A percentile compares a stretch with the other conserved stretches of the same genome.
phyloP scores from a whole-genome alignment of 2,113 vertebrate genomes.

The Cairina moschata region DNA sequence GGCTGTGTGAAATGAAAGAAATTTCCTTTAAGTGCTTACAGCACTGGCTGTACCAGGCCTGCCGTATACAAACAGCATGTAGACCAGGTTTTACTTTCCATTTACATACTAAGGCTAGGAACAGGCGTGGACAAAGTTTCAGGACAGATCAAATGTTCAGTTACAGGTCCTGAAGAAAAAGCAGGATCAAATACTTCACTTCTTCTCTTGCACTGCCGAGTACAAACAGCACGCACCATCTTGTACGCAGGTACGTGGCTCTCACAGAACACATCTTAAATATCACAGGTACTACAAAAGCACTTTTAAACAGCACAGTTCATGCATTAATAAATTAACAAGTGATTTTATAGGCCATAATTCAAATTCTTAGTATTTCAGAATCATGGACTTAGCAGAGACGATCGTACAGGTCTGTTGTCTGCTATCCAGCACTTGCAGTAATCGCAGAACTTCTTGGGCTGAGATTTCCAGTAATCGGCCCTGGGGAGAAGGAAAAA shows the following conservation, averaged over 20 bases:
- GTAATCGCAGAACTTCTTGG: constrained; percentile 98
- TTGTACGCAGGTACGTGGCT: background rate
- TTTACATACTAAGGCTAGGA: background rate
- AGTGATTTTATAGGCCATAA: background rate
- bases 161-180: background rate
- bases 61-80: background rate
- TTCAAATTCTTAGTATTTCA: background rate
- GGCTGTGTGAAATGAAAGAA: background rate
- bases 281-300: background rate
- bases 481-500: constrained; percentile 84
- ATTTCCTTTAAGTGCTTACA: background rate
- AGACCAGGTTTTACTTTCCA: background rate
- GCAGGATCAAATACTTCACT: background rate
- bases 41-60: background rate
- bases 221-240: background rate
- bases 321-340: background rate
- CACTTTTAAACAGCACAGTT: background rate
- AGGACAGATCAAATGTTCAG: background rate
- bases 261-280: background rate
- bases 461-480: constrained; percentile 99
- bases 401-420: constrained; percentile 93
- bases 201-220: background rate
- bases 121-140: background rate
- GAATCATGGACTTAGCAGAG: background rate
- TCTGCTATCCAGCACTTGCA: constrained; percentile 99